phyloP scores from a whole-genome alignment of 2,888 invertebrate species.

The Arge pagana region DNA sequence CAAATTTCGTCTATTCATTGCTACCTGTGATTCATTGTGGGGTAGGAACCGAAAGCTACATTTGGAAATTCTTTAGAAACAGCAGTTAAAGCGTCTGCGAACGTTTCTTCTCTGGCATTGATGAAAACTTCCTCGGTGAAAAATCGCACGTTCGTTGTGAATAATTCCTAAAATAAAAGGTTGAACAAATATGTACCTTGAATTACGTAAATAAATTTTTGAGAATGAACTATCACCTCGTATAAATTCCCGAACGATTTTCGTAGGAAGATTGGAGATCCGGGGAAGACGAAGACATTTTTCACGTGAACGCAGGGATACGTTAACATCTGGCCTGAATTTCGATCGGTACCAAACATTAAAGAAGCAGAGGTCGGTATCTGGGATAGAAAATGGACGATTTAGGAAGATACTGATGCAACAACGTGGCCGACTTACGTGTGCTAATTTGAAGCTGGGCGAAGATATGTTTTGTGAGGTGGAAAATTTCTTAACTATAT shows the following conservation, averaged over 20 bases:
- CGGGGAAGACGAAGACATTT: slow-evolving; percentile 75
- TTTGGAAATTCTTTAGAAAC: slow-evolving; percentile 59
- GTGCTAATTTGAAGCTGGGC: slow-evolving; percentile 58
- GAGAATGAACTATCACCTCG: slow-evolving; percentile 40
- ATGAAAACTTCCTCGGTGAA: slow-evolving; percentile 57
- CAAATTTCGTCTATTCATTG: slow-evolving; percentile 20
- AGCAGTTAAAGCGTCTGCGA: slow-evolving; percentile 54
- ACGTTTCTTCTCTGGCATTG: slow-evolving; percentile 58
- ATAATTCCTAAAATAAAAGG: slow-evolving; percentile 47
- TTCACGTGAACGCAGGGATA: slow-evolving; percentile 60
- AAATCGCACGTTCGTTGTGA: slow-evolving; percentile 55
- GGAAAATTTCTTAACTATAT: slow-evolving; percentile 58
- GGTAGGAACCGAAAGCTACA: slow-evolving; percentile 63
- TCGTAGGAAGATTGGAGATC: slow-evolving; percentile 65
- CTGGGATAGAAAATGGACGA: not conserved
- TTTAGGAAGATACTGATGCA: slow-evolving; percentile 41
- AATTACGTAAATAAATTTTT: not conserved
- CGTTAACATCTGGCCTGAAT: slow-evolving; percentile 43
- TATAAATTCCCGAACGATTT: slow-evolving; percentile 52
- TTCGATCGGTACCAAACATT: slow-evolving; percentile 52
- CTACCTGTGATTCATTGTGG: slow-evolving; percentile 58
- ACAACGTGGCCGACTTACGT: slow-evolving; percentile 45
- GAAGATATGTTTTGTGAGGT: slow-evolving; percentile 52
- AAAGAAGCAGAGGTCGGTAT: slow-evolving; percentile 59
- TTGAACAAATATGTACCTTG: too few relatives aligned